phyloP scores from a whole-genome alignment of 2,113 vertebrate species.

The Edolisoma coerulescens region DNA sequence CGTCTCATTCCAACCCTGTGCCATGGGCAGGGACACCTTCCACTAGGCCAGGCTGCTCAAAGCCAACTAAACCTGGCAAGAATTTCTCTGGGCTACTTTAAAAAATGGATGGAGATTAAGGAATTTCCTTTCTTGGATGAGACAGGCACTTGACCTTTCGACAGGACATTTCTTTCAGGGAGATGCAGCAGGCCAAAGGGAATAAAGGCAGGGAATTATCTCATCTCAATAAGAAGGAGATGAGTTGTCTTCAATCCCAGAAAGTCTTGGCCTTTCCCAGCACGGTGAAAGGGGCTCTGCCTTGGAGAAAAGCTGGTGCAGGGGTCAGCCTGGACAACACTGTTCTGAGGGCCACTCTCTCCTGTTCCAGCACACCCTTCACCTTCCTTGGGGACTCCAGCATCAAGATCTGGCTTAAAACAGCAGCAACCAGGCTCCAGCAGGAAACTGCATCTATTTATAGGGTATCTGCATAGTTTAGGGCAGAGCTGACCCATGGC shows the following conservation, averaged over 20 bases:
- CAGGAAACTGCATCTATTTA: not conserved
- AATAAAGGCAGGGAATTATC: not conserved
- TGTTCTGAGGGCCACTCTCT: accelerated
- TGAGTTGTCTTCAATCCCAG: not conserved
- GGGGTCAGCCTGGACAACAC: not conserved
- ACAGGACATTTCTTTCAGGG: not conserved
- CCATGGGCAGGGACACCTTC: not conserved
- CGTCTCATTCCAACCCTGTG: not conserved
- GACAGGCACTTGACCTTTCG: not conserved
- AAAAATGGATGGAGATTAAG: not conserved
- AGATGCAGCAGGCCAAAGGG: not conserved
- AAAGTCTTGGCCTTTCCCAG: not conserved
- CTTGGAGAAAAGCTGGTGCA: not conserved
- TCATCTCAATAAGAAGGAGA: not conserved
- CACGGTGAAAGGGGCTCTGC: not conserved
- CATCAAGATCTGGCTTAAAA: not conserved
- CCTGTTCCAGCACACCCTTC: not conserved
- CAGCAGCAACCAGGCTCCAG: not conserved
- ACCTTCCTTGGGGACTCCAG: not conserved
- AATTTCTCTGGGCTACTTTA: not conserved
- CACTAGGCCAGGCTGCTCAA: not conserved
- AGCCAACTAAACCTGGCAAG: not conserved
- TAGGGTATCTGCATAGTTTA: not conserved
- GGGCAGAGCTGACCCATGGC: not conserved
- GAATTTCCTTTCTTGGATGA: not conserved